phyloP scores from a whole-genome alignment of 2,113 vertebrate species.

The Mohoua ochrocephala region DNA sequence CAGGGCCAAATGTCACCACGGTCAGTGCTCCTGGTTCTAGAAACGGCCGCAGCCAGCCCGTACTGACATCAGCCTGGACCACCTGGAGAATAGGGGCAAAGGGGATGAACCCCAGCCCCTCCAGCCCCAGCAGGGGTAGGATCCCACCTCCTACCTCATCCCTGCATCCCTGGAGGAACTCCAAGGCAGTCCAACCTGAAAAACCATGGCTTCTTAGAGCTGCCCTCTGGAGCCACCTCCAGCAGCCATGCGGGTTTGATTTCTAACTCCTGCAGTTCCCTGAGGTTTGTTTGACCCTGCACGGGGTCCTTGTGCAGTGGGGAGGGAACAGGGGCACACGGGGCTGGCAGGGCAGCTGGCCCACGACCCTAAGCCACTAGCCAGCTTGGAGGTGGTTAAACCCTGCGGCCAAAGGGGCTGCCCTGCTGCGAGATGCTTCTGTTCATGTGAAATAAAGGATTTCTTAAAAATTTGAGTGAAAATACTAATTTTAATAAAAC shows the following conservation, averaged over 20 bases:
- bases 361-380: background rate
- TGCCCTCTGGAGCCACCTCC: background rate
- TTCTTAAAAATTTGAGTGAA: background rate
- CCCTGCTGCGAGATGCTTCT: background rate
- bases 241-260: background rate
- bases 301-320: accelerated
- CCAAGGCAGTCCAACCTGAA: background rate
- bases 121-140: accelerated
- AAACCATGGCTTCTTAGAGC: background rate
- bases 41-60: accelerated
- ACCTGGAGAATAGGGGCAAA: accelerated
- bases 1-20: accelerated
- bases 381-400: background rate
- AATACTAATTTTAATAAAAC: conserved; percentile 44
- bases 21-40: background rate
- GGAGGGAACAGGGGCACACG: background rate
- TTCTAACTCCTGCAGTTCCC: background rate
- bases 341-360: background rate
- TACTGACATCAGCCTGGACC: accelerated
- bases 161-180: background rate
- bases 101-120: background rate
- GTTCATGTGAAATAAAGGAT: background rate
- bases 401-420: background rate
- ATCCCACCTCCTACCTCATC: background rate
- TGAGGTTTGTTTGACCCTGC: background rate